Evolutionary conservation across 2,888 invertebrate species (phyloP).

Genomic region (Heliconius sara): DNA sequence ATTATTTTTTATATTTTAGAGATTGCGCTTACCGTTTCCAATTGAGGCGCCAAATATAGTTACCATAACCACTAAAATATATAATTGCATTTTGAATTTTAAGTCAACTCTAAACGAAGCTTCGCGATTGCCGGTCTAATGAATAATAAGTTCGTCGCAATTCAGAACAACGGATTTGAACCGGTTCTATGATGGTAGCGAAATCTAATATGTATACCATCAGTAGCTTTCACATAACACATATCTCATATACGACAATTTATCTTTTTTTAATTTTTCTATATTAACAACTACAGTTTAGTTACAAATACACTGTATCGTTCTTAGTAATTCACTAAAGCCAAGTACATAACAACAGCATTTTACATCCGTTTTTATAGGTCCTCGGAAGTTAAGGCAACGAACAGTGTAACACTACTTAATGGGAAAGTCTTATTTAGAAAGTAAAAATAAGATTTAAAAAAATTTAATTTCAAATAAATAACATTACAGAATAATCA

Average conservation of each 20-base stretch:
- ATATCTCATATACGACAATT: background rate
- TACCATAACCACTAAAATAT: conserved; percentile 45
- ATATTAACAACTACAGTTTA: background rate
- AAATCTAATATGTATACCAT: conserved; percentile 53
- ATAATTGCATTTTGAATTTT: conserved; percentile 49
- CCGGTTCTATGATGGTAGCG: conserved; percentile 67
- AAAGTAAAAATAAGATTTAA: conserved; percentile 17
- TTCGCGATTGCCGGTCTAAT: conserved; percentile 63
- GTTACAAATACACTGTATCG: background rate
- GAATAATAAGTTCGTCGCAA: conserved; percentile 68
- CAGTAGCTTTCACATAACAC: conserved; percentile 65
- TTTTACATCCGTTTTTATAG: conserved; percentile 41
- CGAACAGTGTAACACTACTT: conserved; percentile 1
- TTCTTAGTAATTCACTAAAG: conserved; percentile 12
- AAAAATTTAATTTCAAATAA: conserved; percentile 11
- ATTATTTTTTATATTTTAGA: background rate
- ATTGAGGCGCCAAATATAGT: conserved; percentile 44
- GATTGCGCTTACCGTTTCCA: conserved; percentile 49
- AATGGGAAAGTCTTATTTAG: conserved; percentile 11
- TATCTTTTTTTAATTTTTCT: background rate
- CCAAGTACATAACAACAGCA: conserved; percentile 10
- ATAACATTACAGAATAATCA: conserved; percentile 12
- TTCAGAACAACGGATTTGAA: conserved; percentile 66
- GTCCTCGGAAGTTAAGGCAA: conserved; percentile 23
- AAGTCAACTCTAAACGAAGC: conserved; percentile 55